phyloP scores from a whole-genome alignment of 2,797 vertebrate species.

The Anas bernieri region DNA sequence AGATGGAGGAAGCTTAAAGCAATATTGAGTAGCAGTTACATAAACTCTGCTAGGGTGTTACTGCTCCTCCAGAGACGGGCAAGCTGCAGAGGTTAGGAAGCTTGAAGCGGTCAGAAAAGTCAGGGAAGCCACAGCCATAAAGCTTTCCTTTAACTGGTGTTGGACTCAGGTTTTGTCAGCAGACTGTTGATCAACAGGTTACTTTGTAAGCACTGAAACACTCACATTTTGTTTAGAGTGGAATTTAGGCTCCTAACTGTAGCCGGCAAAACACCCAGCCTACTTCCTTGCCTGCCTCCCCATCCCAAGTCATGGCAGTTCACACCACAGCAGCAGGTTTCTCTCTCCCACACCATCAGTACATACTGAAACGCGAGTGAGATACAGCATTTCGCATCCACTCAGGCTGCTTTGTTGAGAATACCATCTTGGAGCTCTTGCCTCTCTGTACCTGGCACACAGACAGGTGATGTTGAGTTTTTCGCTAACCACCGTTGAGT shows the following conservation, averaged over 20 bases:
- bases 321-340: fast-evolving
- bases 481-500: not conserved
- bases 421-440: not conserved
- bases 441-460: not conserved
- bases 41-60: conserved; percentile 36
- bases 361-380: not conserved
- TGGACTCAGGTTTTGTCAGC: not conserved
- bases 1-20: conserved; percentile 51
- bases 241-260: not conserved
- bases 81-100: not conserved
- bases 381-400: not conserved
- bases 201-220: not conserved
- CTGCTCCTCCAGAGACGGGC: conserved; percentile 19
- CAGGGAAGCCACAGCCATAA: not conserved
- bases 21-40: conserved; percentile 55
- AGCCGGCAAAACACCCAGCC: not conserved
- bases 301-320: not conserved
- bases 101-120: not conserved
- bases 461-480: fast-evolving
- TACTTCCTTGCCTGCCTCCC: not conserved
- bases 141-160: not conserved
- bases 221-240: not conserved
- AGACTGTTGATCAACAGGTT: not conserved
- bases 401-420: not conserved
- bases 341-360: fast-evolving